Evolutionary conservation across 2,888 invertebrate genomes (phyloP), one percentile per base, ranked within the genome.

Genomic region (Pandemis heparana): DNA sequence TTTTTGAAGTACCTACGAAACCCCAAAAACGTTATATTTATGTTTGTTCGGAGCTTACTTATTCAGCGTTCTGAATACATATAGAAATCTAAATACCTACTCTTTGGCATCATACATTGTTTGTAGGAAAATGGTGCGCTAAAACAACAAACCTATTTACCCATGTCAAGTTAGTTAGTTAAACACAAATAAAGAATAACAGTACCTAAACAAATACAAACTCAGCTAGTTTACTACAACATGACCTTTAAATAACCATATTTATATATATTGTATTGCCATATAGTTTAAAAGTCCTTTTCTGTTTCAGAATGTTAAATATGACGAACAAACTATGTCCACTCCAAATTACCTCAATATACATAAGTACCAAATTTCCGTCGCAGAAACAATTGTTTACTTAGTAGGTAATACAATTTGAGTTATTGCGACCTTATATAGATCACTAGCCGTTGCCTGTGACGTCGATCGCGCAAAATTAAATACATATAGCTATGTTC

Each of bases 81-180:
- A 53, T 60, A 53, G 14, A 14, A 32, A 32, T 32, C 23, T 32
- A 32, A 32, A 32, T 32, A 32, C 23, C 23, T 32, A 32, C 61
- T 53, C 71, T 61, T 72, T 67, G 66, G 18, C 43, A 38, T 38
- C 43, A 59, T 16, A 53, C 38, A 63, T 16, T 39, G 43, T 73
- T 68, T 59, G 12, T 63, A 59, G 63, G 73, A 68, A 73, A 68
- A 73, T 63, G 38, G 59, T 63, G 53, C 51, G 63, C 48, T 63
- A 59, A 56, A 59, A 48, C 59, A 68, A 73, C 68, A 59, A 23
- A 59, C 56, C 62, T 16, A 64, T 32, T 59, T 68, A 23, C 32
- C 48, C 68, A 53, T 56, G 23, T 43, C 16, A 38, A 63, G 46
- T 60, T 63, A 63, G 62, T 61, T 65, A 65, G 32, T 53, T 18